Base-by-base conservation (phyloP, 2,888 invertebrate genomes). In the Scaptomyza tumidula region DNA sequence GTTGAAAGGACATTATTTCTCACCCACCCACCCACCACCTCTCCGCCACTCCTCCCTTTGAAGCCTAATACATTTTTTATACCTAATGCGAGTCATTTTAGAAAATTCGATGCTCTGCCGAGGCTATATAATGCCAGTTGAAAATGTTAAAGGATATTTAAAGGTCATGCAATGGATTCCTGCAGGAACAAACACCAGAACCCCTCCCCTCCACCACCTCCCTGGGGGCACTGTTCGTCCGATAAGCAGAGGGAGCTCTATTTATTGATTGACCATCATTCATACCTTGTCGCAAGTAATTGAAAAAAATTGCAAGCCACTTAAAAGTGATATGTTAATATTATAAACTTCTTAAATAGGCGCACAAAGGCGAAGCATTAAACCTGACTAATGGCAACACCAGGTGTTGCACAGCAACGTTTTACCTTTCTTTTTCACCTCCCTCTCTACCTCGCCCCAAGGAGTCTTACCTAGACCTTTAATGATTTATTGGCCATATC, bases 401-500 rank as follows among this genome's bases (percentile, higher is more conserved):
- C 86, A 82, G 82, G 85, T 81, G 85, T 43, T 27, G 37, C 39
- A 57, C 50, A 59, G 41, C 37, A 46, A 24, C 43, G 2, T n/a
- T 33, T 1, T 24, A 7, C 7, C 4, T 16, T 13, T 11, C 4
- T 2, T 29, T 29, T 29, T 6, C 29, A 6, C 29, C n/a, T 11
- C 24, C 13, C 33, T 13, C 5, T 2, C 9, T 9, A 9, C 4
- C 13, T 5, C 14, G n/a, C 27, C 14, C 14, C 6, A 2, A n/a
- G 5, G n/a, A n/a, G 37, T 13, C 6, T 37, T n/a, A n/a, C 13
- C 6, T 14, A 24, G 24, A 67, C 65, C 56, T 65, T 65, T 61
- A 70, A 87, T 87, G 85, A 87, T 85, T 87, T 82, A 87, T 82
- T 68, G 85, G 76, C 69, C 82, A 70, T 75, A 78, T 75, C 75